Conservation (phyloP, 1,140 invertebrate genomes). For the Campoletis sonorensis region DNA sequence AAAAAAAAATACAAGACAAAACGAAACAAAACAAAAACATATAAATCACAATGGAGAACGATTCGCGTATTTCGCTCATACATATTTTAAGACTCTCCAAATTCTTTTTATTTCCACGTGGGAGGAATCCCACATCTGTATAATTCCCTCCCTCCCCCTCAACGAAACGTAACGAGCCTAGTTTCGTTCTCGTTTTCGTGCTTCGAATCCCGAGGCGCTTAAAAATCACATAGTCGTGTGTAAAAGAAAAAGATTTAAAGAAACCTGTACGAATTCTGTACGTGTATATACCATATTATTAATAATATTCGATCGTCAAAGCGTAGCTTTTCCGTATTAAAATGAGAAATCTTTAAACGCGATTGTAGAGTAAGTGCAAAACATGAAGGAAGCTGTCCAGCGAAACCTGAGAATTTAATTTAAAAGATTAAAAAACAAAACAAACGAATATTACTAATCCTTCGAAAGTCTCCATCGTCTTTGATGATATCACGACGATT, state of each 20-base stretch:
- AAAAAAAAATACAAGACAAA: no score
- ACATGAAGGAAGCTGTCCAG: neutral
- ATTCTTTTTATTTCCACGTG: constrained; percentile 28
- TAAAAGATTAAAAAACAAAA: constrained; percentile 3
- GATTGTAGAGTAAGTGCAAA: constrained; percentile 20
- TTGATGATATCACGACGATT: neutral
- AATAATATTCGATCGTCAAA: constrained; percentile 63
- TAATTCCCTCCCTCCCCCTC: constrained; percentile 2
- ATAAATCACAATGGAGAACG: neutral
- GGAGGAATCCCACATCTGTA: constrained; percentile 50
- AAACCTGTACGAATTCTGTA: constrained; percentile 43
- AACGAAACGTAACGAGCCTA: constrained; percentile 51
- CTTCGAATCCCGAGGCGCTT: constrained; percentile 52
- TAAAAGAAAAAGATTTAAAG: constrained; percentile 38
- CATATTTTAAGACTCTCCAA: neutral
- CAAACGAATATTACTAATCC: neutral
- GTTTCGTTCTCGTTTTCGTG: constrained; percentile 49
- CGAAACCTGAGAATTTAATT: no score
- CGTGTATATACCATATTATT: constrained; percentile 52
- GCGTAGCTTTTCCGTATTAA: constrained; percentile 56
- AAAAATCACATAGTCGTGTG: constrained; percentile 56
- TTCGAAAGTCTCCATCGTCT: constrained; percentile 17
- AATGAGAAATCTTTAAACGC: constrained; percentile 35
- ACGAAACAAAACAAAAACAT: no score
- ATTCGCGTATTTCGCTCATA: neutral